phyloP scores from a whole-genome alignment of 2,888 invertebrate species.

The Gortyna flavago region DNA sequence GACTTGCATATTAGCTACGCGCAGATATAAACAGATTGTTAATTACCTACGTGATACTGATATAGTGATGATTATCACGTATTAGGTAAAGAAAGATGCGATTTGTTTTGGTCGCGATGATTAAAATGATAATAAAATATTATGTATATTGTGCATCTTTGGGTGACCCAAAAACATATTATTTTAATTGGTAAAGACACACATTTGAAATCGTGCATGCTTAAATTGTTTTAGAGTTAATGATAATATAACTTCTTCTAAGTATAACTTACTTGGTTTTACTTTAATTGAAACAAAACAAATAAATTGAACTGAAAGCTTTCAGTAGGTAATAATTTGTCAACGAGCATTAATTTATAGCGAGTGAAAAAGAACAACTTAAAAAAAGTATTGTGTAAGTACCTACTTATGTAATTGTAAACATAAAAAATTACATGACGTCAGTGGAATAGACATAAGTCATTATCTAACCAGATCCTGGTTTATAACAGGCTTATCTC shows the following conservation, averaged over 20 bases:
- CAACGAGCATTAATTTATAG: not conserved
- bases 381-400: not conserved
- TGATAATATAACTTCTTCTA: not conserved
- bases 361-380: no score
- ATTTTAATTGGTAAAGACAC: not conserved
- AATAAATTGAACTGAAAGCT: not conserved
- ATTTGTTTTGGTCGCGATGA: not conserved
- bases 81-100: not conserved
- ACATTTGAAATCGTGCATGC: not conserved
- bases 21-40: not conserved
- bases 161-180: not conserved
- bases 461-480: slow-evolving; percentile 5
- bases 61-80: slow-evolving; percentile 10
- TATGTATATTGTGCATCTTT: no score
- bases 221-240: not conserved
- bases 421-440: not conserved
- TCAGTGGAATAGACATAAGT: not conserved
- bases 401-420: no score
- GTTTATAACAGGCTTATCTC: not conserved
- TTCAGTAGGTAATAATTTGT: not conserved
- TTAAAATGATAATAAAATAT: slow-evolving; percentile 14
- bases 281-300: not conserved
- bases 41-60: slow-evolving; percentile 13
- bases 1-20: slow-evolving; percentile 1
- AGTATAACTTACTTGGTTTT: not conserved